Evolutionary conservation across 2,113 vertebrate genomes (phyloP).

Genomic region (Grammomys surdaster): DNA sequence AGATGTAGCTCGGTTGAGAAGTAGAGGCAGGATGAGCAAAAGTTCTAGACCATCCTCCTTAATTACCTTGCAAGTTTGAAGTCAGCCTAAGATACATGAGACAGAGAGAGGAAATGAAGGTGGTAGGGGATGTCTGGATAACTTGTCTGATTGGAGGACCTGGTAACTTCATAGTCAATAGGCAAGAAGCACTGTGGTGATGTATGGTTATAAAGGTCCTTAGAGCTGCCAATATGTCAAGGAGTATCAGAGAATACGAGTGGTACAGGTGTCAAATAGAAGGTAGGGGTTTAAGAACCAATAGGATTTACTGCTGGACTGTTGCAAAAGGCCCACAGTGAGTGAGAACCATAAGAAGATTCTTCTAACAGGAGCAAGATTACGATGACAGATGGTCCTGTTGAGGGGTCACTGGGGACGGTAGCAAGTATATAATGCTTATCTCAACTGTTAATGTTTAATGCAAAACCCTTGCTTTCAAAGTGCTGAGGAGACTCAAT

Average conservation of each 20-base stretch:
- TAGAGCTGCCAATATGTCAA: background rate
- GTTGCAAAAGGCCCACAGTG: background rate
- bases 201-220: background rate
- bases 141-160: background rate
- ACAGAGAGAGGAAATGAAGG: background rate
- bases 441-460: background rate
- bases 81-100: background rate
- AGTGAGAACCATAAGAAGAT: background rate
- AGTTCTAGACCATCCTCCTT: background rate
- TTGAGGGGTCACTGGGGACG: background rate
- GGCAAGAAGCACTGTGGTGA: background rate
- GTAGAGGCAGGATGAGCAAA: background rate
- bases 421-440: background rate
- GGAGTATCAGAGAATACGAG: background rate
- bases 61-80: background rate
- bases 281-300: background rate
- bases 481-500: background rate
- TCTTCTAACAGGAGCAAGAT: background rate
- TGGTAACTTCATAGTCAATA: background rate
- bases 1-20: background rate
- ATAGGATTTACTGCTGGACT: background rate
- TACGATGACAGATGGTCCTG: background rate
- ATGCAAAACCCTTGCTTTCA: slow-evolving; percentile 41
- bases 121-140: background rate
- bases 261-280: background rate